phyloP scores from a whole-genome alignment of 2,888 invertebrate species.

The Biston stratarius region DNA sequence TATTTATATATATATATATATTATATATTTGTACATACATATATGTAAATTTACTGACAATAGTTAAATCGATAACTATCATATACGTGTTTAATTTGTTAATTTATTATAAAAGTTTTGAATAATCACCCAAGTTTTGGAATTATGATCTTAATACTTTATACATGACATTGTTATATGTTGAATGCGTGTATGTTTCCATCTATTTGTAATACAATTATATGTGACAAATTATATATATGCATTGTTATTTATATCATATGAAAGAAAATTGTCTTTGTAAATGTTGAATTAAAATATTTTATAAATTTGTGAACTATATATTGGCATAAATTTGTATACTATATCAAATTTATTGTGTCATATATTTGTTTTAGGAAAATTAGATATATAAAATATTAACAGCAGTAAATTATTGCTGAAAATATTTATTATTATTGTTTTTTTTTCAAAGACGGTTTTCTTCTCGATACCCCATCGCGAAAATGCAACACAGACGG shows the following conservation, averaged over 20 bases:
- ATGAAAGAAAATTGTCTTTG: slow-evolving; percentile 35
- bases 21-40: neutral
- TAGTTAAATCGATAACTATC: too few relatives aligned
- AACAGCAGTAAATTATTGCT: neutral
- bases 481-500: slow-evolving; percentile 87
- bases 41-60: too few relatives aligned
- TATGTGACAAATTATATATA: slow-evolving; percentile 62
- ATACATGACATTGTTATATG: slow-evolving; percentile 62
- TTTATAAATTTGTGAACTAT: neutral
- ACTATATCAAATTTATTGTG: too few relatives aligned
- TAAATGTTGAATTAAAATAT: neutral
- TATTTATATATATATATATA: neutral
- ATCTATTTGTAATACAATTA: slow-evolving; percentile 72
- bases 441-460: slow-evolving; percentile 52
- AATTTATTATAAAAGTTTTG: slow-evolving; percentile 10
- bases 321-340: too few relatives aligned
- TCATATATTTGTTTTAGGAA: too few relatives aligned
- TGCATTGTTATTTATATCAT: slow-evolving; percentile 40
- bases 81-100: too few relatives aligned
- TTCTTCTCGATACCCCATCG: slow-evolving; percentile 58
- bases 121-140: slow-evolving; percentile 30
- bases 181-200: slow-evolving; percentile 67
- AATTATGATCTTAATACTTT: slow-evolving; percentile 37
- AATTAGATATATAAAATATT: too few relatives aligned
- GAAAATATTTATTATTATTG: neutral